Percentiles rank a stretch among this genome's conserved stretches.
These are phyloP conservation scores for Sturnus vulgaris DNA, from an alignment of 2,113 vertebrate genomes.

Conservation along the genomic window DNA sequence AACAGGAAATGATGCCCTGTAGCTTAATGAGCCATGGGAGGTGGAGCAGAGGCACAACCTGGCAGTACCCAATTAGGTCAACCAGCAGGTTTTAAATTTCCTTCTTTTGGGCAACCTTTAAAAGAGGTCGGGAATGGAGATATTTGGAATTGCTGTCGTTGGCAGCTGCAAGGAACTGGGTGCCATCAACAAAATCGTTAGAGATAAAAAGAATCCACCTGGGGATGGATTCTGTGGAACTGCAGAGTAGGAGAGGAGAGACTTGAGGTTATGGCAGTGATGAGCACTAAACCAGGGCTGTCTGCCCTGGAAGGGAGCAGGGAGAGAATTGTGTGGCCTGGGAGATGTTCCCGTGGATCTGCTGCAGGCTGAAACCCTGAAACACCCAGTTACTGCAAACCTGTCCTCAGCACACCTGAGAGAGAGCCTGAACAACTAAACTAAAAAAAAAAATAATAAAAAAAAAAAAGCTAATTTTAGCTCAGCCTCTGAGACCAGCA, in stretches of 20 bases:
- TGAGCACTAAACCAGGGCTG: not conserved
- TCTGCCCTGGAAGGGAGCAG: not conserved
- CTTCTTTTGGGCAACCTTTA: not conserved
- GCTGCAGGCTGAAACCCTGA: not conserved
- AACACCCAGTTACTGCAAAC: not conserved
- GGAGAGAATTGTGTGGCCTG: not conserved
- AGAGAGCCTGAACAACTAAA: not conserved
- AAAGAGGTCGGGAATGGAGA: not conserved
- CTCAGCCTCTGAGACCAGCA: not conserved
- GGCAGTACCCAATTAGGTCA: slow-evolving; percentile 5
- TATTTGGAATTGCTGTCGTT: not conserved
- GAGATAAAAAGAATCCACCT: not conserved
- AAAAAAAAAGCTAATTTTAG: not conserved
- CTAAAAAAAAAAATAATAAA: too few relatives aligned
- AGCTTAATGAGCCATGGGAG: not conserved
- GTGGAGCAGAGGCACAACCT: not conserved
- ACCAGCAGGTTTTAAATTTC: not conserved
- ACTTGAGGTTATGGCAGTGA: not conserved
- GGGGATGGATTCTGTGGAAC: not conserved
- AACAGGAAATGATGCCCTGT: not conserved
- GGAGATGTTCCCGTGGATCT: not conserved
- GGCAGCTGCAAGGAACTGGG: not conserved
- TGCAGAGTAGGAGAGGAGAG: not conserved
- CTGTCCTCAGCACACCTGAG: not conserved
- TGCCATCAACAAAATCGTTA: not conserved